Base-by-base conservation (phyloP, 2,888 invertebrate genomes). In the Toxonevra muliebris region DNA sequence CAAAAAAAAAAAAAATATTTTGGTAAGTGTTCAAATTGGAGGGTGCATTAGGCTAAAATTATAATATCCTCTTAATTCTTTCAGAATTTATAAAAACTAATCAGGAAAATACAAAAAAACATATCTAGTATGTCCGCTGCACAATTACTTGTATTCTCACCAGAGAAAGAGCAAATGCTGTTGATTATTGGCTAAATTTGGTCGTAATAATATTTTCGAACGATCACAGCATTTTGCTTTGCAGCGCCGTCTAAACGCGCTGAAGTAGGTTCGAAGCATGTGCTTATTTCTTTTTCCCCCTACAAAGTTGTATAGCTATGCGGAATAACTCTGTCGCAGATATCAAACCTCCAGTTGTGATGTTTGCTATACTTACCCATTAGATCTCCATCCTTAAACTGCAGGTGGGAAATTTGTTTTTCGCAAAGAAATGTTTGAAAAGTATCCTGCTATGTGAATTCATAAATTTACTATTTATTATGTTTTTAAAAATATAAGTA, bases 141-240 rank as follows among this genome's bases (percentile, higher is more conserved):
- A 0, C 80, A 79, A 20, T 69, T 86, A 8, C 62, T 86, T 11
- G 72, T 79, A 8, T 83, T 76, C 69, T 80, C 81, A 0, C 86
- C 85, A 0, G 86, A 86, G 69, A 84, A 86, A 61, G 85, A 86
- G 61, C 86, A 85, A 73, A 79, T 86, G 82, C 86, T 99, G 7
- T 85, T 98, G 2, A 87, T 90, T 0, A 89, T 92, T 97, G 2
- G 98, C 99, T 84, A 98, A 99, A 84, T 87, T 99, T 11, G 98
- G 98, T 12, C 90, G 96, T 70, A 89, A 92, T 1, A 97, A 98
- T 80, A 90, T 98, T 62, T 89, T 93, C 0, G 87, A 89, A 1
- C 90, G 92, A 53, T 94, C 97, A 0, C 97, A 98, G 82, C 97
- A 96, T 82, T 98, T 97, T 84, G 93, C 94, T 0, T 88, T 98